Percentiles rank a stretch among this genome's conserved stretches.
These are phyloP conservation scores for Chymomyza caudatula DNA, from an alignment of 2,888 invertebrate genomes.

Conservation along the genomic window DNA sequence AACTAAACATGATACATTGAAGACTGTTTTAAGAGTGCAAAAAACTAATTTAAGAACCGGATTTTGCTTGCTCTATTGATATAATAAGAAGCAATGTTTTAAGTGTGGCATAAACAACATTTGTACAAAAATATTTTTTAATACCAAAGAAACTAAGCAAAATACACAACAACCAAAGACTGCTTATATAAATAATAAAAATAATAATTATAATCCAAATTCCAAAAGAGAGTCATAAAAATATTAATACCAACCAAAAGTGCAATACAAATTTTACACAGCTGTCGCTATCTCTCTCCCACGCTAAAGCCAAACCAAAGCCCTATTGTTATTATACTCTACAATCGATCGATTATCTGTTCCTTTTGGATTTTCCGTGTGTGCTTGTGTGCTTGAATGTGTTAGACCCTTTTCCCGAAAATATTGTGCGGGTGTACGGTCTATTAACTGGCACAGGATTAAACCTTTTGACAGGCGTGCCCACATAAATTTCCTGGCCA, in stretches of 20 bases:
- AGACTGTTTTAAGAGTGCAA: constrained; percentile 43
- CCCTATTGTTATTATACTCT: constrained; percentile 40
- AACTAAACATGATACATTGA: constrained; percentile 17
- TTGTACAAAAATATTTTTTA: constrained; percentile 16
- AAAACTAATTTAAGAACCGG: constrained; percentile 63
- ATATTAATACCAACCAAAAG: constrained; percentile 30
- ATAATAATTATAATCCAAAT: constrained; percentile 17
- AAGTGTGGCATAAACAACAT: constrained; percentile 36
- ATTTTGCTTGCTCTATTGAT: constrained; percentile 34
- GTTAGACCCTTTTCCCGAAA: constrained; percentile 18
- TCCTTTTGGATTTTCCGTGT: background rate
- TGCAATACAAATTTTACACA: constrained; percentile 45
- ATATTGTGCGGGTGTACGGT: constrained; percentile 37
- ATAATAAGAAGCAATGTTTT: constrained; percentile 37
- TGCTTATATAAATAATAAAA: background rate
- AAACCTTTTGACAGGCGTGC: constrained; percentile 54
- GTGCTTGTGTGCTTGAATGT: background rate
- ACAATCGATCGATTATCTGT: constrained; percentile 1
- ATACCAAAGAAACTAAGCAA: constrained; percentile 6
- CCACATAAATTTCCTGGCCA: constrained; percentile 53
- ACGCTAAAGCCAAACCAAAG: constrained; percentile 19
- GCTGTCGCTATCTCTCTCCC: constrained; percentile 4
- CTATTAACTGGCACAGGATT: constrained; percentile 40
- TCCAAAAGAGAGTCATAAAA: constrained; percentile 15
- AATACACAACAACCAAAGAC: background rate